These are phyloP conservation scores for Urocolius indicus DNA, from an alignment of 2,113 vertebrate genomes.

Conservation along the genomic window DNA sequence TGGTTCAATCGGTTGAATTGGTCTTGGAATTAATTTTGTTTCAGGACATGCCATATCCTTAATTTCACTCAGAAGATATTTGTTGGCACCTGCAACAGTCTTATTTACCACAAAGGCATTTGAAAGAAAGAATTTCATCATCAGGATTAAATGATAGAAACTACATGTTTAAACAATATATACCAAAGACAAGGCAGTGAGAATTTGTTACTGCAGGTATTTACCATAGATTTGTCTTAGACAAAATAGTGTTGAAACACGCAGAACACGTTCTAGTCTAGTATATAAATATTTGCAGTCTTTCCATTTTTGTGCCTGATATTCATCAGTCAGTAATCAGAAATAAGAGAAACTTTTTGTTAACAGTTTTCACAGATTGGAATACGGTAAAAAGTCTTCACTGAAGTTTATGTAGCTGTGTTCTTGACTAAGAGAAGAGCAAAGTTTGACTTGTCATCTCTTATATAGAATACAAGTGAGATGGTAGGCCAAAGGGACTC, in stretches of 20 bases:
- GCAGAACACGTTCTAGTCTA: not conserved
- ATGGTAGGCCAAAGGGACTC: not conserved
- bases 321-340: not conserved
- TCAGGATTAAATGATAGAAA: not conserved
- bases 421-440: not conserved
- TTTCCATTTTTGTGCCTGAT: not conserved
- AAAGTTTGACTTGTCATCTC: not conserved
- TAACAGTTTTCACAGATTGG: not conserved
- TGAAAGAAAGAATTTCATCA: not conserved
- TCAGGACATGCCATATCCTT: not conserved
- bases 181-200: not conserved
- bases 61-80: constrained; percentile 9
- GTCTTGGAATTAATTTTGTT: not conserved
- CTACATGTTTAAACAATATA: not conserved
- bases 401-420: not conserved
- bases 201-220: not conserved
- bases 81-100: not conserved
- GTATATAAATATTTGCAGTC: not conserved
- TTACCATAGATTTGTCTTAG: not conserved
- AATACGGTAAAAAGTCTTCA: not conserved
- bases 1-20: not conserved
- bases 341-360: not conserved
- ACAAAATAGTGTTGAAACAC: not conserved
- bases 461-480: not conserved
- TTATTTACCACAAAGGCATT: not conserved